Percentiles rank a stretch among this genome's conserved stretches.
Conservation (phyloP, 1,140 invertebrate species). For the Lasioglossum albipes region DNA sequence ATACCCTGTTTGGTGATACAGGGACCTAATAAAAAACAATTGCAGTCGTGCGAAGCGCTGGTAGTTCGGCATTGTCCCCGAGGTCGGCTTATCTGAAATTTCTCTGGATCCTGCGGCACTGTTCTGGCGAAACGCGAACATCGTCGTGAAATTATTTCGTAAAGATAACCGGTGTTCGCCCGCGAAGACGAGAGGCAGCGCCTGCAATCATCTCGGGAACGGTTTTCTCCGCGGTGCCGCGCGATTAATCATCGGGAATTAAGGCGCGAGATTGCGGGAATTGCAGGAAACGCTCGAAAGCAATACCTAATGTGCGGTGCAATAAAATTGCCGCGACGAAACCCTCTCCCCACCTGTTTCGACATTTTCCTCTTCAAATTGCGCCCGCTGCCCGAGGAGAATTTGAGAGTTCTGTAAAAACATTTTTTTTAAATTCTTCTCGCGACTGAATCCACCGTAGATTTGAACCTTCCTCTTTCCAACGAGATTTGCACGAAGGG, state of each 20-base stretch:
- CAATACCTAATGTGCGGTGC: neutral
- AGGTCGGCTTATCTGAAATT: neutral
- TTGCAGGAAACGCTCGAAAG: neutral
- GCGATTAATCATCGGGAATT: slow-evolving; percentile 21
- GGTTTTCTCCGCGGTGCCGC: neutral
- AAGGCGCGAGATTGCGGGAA: slow-evolving; percentile 11
- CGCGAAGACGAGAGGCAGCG: neutral
- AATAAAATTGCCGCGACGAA: slow-evolving; percentile 7
- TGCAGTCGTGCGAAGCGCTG: too few species aligned
- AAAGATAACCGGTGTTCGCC: neutral
- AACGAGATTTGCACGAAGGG: too few species aligned
- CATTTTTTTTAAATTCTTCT: too few species aligned
- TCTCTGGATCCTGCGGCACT: too few species aligned
- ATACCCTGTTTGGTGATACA: too few species aligned
- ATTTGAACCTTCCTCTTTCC: too few species aligned
- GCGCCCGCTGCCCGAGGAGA: neutral
- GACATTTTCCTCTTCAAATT: slow-evolving; percentile 29
- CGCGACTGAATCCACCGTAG: too few species aligned
- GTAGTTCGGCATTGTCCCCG: too few species aligned
- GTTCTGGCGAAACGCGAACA: neutral
- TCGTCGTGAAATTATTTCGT: neutral
- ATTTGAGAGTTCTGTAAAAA: too few species aligned
- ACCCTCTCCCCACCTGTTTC: slow-evolving; percentile 1
- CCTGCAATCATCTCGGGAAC: neutral
- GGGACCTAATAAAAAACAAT: too few species aligned